A percentile compares a stretch with the other conserved stretches of the same genome.
These are phyloP conservation scores for Amphipyra berbera DNA, from an alignment of 2,888 invertebrate species.

Conservation along the genomic window DNA sequence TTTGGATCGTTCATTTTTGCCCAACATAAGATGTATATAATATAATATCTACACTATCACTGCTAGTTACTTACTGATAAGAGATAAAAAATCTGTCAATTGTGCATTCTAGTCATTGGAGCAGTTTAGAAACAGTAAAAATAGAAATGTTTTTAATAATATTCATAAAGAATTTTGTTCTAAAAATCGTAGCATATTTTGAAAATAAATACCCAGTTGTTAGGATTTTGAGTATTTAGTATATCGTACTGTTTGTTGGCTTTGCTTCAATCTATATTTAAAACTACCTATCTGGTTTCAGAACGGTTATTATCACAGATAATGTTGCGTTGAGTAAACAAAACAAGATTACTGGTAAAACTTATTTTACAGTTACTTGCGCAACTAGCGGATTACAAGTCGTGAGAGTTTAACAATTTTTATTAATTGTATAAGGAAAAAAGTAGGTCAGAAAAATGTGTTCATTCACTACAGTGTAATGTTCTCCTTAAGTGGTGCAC, in stretches of 20 bases:
- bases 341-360: conserved; percentile 11
- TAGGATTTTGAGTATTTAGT: neutral
- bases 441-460: conserved; percentile 27
- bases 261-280: neutral
- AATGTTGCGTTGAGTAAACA: conserved; percentile 22
- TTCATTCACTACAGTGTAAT: conserved; percentile 15
- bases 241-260: neutral
- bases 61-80: conserved; percentile 66
- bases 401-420: conserved; percentile 41
- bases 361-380: conserved; percentile 24
- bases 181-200: too few species aligned
- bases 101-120: conserved; percentile 13
- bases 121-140: conserved; percentile 12
- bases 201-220: too few species aligned
- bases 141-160: neutral
- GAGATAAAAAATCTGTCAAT: conserved; percentile 63
- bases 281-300: conserved; percentile 23
- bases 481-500: neutral
- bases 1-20: conserved; percentile 71
- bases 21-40: conserved; percentile 38
- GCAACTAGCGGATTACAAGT: conserved; percentile 26
- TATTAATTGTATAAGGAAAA: conserved; percentile 29
- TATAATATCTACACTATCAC: conserved; percentile 61
- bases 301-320: conserved; percentile 42
- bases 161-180: neutral